Evolutionary conservation across 2,797 vertebrate genomes (phyloP).

Genomic region (Varecia variegata): DNA sequence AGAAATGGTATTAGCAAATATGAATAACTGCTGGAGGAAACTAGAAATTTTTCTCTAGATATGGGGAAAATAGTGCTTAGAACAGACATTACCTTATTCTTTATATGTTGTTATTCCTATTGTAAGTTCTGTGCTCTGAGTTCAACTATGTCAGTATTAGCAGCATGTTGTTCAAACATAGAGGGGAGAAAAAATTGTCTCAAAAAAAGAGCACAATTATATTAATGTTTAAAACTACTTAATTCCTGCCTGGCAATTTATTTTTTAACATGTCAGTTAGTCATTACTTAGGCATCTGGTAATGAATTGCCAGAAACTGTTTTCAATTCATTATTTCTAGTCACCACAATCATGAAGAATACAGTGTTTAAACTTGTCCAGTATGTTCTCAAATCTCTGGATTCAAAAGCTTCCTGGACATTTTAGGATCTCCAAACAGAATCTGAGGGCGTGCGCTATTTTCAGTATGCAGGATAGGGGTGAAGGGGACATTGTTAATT

Average conservation of each 20-base stretch:
- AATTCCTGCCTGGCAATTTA: conserved; percentile 62
- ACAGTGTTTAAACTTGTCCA: conserved; percentile 40
- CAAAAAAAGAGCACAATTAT: conserved; percentile 55
- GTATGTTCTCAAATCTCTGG: conserved; percentile 47
- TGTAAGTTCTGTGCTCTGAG: conserved; percentile 5
- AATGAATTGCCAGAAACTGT: conserved; percentile 73
- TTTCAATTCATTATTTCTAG: conserved; percentile 28
- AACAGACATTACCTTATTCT: neutral
- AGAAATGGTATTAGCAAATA: conserved; percentile 66
- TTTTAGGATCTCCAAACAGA: neutral
- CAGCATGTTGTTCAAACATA: conserved; percentile 21
- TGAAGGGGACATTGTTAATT: conserved; percentile 39
- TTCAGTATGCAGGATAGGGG: neutral
- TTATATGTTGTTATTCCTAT: conserved; percentile 17
- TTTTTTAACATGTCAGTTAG: conserved; percentile 77
- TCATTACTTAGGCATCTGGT: conserved; percentile 70
- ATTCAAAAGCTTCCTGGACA: conserved; percentile 55
- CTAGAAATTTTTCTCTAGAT: neutral
- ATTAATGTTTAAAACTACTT: conserved; percentile 61
- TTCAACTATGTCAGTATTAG: conserved; percentile 19
- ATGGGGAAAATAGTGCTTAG: neutral
- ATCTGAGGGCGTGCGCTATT: neutral
- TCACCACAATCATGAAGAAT: conserved; percentile 13
- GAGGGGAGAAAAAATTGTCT: conserved; percentile 14
- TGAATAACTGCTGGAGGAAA: conserved; percentile 15